phyloP scores from a whole-genome alignment of 2,888 invertebrate genomes.

The Conomelus anceps region DNA sequence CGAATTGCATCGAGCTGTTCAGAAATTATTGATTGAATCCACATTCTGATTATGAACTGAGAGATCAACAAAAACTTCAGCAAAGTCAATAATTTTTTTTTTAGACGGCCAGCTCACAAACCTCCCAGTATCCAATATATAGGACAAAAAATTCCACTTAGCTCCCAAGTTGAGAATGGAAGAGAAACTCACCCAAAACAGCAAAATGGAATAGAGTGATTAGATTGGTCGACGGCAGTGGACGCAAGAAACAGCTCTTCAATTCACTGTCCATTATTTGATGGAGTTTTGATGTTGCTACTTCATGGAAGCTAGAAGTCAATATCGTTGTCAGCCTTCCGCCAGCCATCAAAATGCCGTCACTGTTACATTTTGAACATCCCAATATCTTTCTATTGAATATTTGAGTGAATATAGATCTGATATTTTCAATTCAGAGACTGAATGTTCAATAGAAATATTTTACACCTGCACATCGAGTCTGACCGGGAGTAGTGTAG shows the following conservation, averaged over 20 bases:
- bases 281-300: not conserved
- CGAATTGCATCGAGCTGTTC: no score
- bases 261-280: not conserved
- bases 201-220: not conserved
- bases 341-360: not conserved
- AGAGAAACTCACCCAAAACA: not conserved
- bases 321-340: not conserved
- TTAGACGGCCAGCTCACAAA: not conserved
- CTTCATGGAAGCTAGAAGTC: not conserved
- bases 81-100: no score
- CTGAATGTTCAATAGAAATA: no score
- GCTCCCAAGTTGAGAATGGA: not conserved
- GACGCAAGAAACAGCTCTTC: not conserved
- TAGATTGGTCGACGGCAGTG: not conserved
- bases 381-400: not conserved
- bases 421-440: no score
- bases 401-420: not conserved
- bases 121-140: not conserved
- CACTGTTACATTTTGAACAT: not conserved
- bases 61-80: no score
- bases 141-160: not conserved
- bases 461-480: no score
- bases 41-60: no score
- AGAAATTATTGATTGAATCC: no score
- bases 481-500: no score